These are phyloP conservation scores for Cichlasoma orientale DNA, from an alignment of 2,797 vertebrate species.

Conservation along the genomic window DNA sequence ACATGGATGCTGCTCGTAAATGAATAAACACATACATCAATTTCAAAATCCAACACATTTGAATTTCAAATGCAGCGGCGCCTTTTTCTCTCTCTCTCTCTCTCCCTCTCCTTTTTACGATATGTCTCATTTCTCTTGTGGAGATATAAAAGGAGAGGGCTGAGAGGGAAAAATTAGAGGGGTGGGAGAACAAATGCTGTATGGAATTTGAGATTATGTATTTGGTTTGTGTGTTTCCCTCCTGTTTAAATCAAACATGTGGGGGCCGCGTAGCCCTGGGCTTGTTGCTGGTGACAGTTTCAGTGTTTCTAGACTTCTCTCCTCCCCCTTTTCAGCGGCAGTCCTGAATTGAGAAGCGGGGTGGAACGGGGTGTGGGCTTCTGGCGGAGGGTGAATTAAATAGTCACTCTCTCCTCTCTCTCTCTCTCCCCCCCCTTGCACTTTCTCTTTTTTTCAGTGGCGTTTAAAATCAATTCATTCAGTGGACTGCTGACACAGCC, in stretches of 20 bases:
- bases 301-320: conserved; percentile 69
- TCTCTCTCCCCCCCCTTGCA: conserved; percentile 18
- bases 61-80: conserved; percentile 73
- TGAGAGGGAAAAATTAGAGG: conserved; percentile 62
- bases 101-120: conserved; percentile 50
- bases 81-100: not conserved
- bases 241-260: conserved; percentile 60
- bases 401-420: conserved; percentile 69
- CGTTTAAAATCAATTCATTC: conserved; percentile 93
- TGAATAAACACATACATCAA: conserved; percentile 81
- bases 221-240: conserved; percentile 63
- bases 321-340: conserved; percentile 64
- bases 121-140: conserved; percentile 75
- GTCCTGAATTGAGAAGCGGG: conserved; percentile 68
- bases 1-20: conserved; percentile 75
- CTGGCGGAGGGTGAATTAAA: conserved; percentile 76
- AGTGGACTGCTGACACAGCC: conserved; percentile 89
- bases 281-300: conserved; percentile 67
- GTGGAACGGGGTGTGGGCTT: conserved; percentile 64
- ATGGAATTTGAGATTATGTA: conserved; percentile 72
- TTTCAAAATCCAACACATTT: conserved; percentile 77
- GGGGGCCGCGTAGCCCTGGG: conserved; percentile 56
- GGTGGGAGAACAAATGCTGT: conserved; percentile 64
- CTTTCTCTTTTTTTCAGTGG: conserved; percentile 74
- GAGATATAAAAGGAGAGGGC: conserved; percentile 62